These are phyloP conservation scores for Eupeodes corollae DNA, from an alignment of 1,140 invertebrate genomes.

Conservation along the genomic window DNA sequence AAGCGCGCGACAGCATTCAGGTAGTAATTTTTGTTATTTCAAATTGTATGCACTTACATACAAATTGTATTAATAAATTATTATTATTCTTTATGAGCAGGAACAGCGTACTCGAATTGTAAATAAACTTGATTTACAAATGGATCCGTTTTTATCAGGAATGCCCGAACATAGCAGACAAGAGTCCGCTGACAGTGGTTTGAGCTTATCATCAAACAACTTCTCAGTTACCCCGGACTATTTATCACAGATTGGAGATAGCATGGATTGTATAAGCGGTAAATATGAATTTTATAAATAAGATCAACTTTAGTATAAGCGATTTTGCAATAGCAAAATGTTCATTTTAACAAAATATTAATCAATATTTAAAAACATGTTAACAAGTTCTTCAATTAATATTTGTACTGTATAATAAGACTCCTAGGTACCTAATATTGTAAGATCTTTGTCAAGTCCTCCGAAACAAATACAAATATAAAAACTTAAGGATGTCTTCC, in stretches of 20 bases:
- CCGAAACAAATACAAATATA: too few species aligned
- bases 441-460: too few species aligned
- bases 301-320: conserved; percentile 11
- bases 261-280: conserved; percentile 69
- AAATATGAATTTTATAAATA: too few species aligned
- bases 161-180: conserved; percentile 78
- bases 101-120: conserved; percentile 6
- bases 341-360: conserved; percentile 30
- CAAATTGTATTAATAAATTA: neutral
- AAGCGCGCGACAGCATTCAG: neutral
- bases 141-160: conserved; percentile 73
- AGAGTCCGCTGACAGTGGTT: conserved; percentile 84
- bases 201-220: conserved; percentile 63
- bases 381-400: conserved; percentile 1
- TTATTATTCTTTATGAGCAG: neutral
- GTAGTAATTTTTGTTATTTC: neutral
- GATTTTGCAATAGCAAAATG: conserved; percentile 18
- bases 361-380: neutral
- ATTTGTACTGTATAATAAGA: too few species aligned
- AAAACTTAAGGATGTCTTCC: too few species aligned
- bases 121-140: conserved; percentile 32
- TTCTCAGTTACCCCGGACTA: conserved; percentile 88
- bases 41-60: neutral
- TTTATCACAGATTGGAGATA: conserved; percentile 75
- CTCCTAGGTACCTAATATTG: too few species aligned